Conservation (phyloP, 2,113 vertebrate genomes). For the Girardinichthys multiradiatus region DNA sequence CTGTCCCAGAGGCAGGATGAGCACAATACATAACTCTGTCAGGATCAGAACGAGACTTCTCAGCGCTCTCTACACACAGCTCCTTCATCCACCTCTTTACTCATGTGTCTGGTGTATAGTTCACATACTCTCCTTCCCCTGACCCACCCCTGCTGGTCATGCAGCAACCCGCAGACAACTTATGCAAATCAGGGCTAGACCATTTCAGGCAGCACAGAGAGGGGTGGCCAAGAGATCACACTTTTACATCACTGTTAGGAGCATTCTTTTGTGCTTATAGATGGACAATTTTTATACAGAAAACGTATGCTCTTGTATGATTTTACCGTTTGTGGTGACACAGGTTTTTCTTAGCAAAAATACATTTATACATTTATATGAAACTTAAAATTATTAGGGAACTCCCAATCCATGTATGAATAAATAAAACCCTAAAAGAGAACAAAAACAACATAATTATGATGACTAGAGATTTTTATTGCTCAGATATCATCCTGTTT, state of each 20-base stretch:
- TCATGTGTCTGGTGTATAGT: slow-evolving; percentile 54
- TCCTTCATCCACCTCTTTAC: slow-evolving; percentile 62
- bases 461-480: slow-evolving; percentile 1
- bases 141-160: slow-evolving; percentile 84
- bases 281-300: neutral
- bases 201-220: slow-evolving; percentile 77
- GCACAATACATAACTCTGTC: slow-evolving; percentile 91
- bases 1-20: slow-evolving; percentile 88
- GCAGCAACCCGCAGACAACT: slow-evolving; percentile 88
- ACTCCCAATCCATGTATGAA: slow-evolving; percentile 35
- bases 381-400: slow-evolving; percentile 22
- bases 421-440: slow-evolving; percentile 12
- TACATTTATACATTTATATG: neutral
- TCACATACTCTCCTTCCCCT: slow-evolving; percentile 79
- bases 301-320: neutral
- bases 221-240: slow-evolving; percentile 65
- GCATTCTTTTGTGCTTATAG: neutral
- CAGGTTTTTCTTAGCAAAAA: neutral
- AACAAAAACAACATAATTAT: neutral
- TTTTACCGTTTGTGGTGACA: slow-evolving; percentile 1
- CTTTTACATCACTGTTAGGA: slow-evolving; percentile 4
- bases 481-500: neutral
- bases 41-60: slow-evolving; percentile 69
- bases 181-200: slow-evolving; percentile 94
- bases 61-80: slow-evolving; percentile 71